Base-by-base conservation (phyloP, 2,888 invertebrate species). In the Trachelus troglodyta region DNA sequence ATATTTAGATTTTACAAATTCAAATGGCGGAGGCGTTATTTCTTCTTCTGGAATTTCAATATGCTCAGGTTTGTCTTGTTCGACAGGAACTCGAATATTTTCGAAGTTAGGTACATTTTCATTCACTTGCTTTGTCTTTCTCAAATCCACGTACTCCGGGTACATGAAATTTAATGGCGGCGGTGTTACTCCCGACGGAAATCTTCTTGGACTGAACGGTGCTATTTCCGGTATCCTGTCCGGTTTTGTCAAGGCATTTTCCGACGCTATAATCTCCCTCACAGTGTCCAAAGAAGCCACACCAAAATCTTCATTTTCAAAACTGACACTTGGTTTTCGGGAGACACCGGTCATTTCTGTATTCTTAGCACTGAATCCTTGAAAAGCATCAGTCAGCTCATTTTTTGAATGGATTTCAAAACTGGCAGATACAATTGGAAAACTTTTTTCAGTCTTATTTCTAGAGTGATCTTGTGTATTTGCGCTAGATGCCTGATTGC, bases 111-210 rank as follows among this genome's bases (percentile, higher is more conserved):
- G 23, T 23, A 56, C 9, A 56, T 56, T 23, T 56, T 56, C 15
- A 23, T 56, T 56, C 56, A 2, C 56, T 56, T 56, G 56, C 23
- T 56, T 56, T 9, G 56, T 23, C 23, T 23, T 71, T 34, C 31
- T 71, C 71, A 34, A 71, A 71, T 71, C 31, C 12, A 34, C 34
- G 33, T 71, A 71, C 11, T 71, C 71, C 71, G 71, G 71, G 12
- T 71, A 71, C 71, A 34, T 33, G 15, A 71, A 71, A 71, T 71
- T 31, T 34, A 71, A 71, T 56, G 56, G 56, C 56, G 56, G 56
- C 9, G 56, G 9, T 9, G 23, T 56, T 56, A 56, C 56, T 56
- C 56, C 56, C 56, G 56, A 23, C 56, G 56, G 56, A 56, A 23
- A 56, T 56, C 56, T 56, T 56, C 56, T 56, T 23, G 23, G 56